Conservation (phyloP, 2,888 invertebrate species). For the Drosophila infuscata region DNA sequence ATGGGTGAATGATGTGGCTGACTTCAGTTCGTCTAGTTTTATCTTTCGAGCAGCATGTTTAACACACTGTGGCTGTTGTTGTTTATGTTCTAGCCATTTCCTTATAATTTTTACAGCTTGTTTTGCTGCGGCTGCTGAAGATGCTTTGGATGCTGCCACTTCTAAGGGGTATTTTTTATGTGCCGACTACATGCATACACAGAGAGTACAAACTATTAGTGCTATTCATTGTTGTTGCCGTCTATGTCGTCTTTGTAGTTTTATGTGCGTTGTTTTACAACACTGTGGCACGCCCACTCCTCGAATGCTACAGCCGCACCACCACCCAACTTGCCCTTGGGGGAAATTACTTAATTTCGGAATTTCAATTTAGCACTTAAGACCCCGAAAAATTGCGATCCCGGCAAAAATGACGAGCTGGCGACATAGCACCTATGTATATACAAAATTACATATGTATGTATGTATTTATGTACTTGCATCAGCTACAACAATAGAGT, state of each 20-base stretch:
- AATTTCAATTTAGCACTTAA: constrained; percentile 81
- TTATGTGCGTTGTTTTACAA: constrained; percentile 67
- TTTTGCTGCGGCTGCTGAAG: constrained; percentile 55
- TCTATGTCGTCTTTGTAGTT: constrained; percentile 59
- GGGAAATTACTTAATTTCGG: constrained; percentile 80
- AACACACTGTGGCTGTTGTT: constrained; percentile 40
- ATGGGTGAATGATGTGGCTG: constrained; percentile 59
- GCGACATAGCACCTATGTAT: constrained; percentile 13
- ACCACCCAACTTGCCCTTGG: constrained; percentile 59
- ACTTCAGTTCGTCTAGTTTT: constrained; percentile 41
- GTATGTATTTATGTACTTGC: constrained; percentile 22
- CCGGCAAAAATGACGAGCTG: constrained; percentile 20
- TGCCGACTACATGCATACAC: constrained; percentile 27
- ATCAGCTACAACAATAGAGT: constrained; percentile 29
- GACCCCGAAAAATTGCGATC: constrained; percentile 52
- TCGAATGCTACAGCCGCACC: constrained; percentile 21
- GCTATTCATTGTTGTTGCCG: constrained; percentile 63
- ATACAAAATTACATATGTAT: background rate
- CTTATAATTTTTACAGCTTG: constrained; percentile 78
- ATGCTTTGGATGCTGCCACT: constrained; percentile 31
- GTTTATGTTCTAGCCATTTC: constrained; percentile 64
- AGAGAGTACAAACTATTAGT: constrained; percentile 63
- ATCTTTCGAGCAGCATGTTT: constrained; percentile 37
- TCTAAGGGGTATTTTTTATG: constrained; percentile 48
- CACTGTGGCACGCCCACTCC: constrained; percentile 53